Percentiles rank a stretch among this genome's conserved stretches.
phyloP scores from a whole-genome alignment of 2,797 vertebrate genomes.

The Parambassis ranga region DNA sequence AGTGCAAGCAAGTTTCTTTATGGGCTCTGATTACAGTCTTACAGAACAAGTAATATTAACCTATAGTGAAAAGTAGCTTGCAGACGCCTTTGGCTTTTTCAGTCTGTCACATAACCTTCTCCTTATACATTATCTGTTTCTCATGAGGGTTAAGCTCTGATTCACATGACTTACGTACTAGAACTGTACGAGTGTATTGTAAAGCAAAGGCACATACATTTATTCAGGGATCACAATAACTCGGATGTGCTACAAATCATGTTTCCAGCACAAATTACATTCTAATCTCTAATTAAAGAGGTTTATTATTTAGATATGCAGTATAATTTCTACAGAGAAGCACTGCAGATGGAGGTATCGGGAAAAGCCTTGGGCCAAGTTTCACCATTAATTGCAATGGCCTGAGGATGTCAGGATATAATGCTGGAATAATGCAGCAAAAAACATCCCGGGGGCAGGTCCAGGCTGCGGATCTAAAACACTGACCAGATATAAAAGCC shows the following conservation, averaged over 20 bases:
- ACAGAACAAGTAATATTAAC: neutral
- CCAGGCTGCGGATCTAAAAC: neutral
- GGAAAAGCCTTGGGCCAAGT: neutral
- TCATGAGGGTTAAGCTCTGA: no score
- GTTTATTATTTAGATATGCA: neutral
- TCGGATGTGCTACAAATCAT: no score
- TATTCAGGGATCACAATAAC: no score
- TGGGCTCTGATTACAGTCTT: neutral
- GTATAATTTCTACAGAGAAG: neutral
- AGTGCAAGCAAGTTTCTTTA: no score
- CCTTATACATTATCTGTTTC: neutral
- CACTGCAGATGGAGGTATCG: neutral
- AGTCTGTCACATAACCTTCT: accelerated
- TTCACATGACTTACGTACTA: no score
- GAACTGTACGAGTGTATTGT: no score
- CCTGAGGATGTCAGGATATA: neutral
- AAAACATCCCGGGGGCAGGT: neutral
- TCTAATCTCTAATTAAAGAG: neutral
- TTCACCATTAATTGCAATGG: neutral
- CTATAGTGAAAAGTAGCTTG: neutral
- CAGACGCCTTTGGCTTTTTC: neutral
- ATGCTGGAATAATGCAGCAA: conserved; percentile 2
- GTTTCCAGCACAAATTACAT: neutral
- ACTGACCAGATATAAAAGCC: neutral
- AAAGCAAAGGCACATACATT: neutral